phyloP scores from a whole-genome alignment of 2,113 vertebrate genomes.

The Stigmatopora argus region DNA sequence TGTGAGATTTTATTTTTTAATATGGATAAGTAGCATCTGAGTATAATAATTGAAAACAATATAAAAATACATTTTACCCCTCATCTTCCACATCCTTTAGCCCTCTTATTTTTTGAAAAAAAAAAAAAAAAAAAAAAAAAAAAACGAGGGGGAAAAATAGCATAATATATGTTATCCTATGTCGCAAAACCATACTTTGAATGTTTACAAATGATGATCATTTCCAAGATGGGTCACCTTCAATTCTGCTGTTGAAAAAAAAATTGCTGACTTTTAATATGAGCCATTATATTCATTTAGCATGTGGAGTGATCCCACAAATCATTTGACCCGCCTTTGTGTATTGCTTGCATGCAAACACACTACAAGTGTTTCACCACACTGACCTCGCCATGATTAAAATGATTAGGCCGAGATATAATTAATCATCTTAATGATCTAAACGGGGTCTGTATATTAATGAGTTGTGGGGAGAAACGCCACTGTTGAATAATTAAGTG shows the following conservation, averaged over 20 bases:
- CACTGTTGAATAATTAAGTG: slow-evolving; percentile 7
- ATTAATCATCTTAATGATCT: slow-evolving; percentile 8
- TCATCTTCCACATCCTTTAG: too few species aligned
- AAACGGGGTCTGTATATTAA: neutral
- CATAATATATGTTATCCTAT: neutral
- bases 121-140: neutral
- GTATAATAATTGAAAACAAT: too few species aligned
- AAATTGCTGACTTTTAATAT: neutral
- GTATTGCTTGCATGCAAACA: slow-evolving; percentile 3
- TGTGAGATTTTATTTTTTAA: too few species aligned
- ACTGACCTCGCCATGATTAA: neutral
- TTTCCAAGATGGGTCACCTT: slow-evolving; percentile 1
- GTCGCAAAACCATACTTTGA: neutral
- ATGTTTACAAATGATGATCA: neutral
- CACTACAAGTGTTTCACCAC: neutral
- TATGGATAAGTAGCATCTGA: too few species aligned
- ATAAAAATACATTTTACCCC: too few species aligned
- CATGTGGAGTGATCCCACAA: neutral
- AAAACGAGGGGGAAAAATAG: neutral
- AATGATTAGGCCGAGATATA: neutral
- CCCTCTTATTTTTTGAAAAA: too few species aligned
- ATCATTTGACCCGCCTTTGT: neutral
- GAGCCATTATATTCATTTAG: slow-evolving; percentile 9
- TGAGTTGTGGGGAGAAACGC: neutral
- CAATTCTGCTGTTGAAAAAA: neutral